Conservation (phyloP, 2,888 invertebrate genomes). For the Leptopilina drosophilae region DNA sequence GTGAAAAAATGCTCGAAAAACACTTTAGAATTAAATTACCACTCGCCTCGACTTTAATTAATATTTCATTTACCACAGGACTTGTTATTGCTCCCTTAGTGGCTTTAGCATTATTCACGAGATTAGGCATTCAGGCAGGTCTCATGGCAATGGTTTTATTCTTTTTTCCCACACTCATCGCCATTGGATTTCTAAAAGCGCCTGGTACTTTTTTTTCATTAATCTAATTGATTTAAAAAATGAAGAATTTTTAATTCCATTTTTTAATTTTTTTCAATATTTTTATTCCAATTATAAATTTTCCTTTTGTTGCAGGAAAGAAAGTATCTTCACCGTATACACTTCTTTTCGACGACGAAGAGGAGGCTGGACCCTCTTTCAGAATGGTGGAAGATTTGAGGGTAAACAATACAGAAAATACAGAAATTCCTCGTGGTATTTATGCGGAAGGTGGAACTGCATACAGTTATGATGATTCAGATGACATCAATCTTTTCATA, state of each 20-base stretch:
- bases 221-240: too few relatives aligned
- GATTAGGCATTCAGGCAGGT: conserved; percentile 60
- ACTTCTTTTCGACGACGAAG: conserved; percentile 47
- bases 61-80: conserved; percentile 64
- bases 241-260: too few relatives aligned
- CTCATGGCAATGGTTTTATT: conserved; percentile 64
- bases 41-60: conserved; percentile 62
- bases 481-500: background rate
- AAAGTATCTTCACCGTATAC: conserved; percentile 45
- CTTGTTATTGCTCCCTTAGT: conserved; percentile 63
- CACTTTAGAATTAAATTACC: conserved; percentile 65
- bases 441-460: conserved; percentile 6
- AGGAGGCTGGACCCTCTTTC: conserved; percentile 43
- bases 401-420: background rate
- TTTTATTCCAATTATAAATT: too few relatives aligned
- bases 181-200: conserved; percentile 60
- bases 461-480: conserved; percentile 26
- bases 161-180: conserved; percentile 65
- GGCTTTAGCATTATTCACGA: conserved; percentile 58
- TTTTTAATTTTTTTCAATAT: too few relatives aligned
- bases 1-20: conserved; percentile 64
- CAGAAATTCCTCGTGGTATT: conserved; percentile 2
- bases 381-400: conserved; percentile 19
- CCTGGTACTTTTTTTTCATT: conserved; percentile 42
- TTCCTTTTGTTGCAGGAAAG: background rate